Conservation (phyloP, 2,797 vertebrate species). For the Kryptolebias ocellatus region DNA sequence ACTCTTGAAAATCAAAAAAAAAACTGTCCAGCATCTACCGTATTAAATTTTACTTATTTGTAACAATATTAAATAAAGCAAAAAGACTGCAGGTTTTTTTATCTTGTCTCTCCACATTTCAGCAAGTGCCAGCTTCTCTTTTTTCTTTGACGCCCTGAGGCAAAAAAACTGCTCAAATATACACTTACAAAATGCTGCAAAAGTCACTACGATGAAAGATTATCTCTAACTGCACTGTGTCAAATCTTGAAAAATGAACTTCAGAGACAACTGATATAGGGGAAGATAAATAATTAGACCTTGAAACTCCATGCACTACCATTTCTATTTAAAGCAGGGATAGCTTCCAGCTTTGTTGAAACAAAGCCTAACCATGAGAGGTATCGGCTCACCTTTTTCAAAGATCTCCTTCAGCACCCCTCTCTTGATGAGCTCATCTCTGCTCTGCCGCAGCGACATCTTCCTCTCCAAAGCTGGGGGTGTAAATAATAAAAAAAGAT, state of each 20-base stretch:
- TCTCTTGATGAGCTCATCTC: conserved; percentile 97
- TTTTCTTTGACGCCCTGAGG: conserved; percentile 38
- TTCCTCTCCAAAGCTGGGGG: conserved; percentile 94
- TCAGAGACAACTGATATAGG: conserved; percentile 59
- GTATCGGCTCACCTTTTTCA: conserved; percentile 90
- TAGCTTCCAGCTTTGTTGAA: conserved; percentile 7
- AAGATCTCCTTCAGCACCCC: conserved; percentile 98
- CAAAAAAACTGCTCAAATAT: conserved; percentile 13
- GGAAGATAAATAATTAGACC: conserved; percentile 44
- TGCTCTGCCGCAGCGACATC: conserved; percentile 96
- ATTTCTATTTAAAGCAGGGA: conserved; percentile 12
- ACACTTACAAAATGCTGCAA: conserved; percentile 33
- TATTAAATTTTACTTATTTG: background rate
- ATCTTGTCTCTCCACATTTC: conserved; percentile 26
- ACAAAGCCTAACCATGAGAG: background rate
- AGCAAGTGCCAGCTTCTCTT: conserved; percentile 33
- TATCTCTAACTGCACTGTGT: conserved; percentile 46
- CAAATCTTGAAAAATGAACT: conserved; percentile 45
- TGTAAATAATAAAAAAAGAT: background rate
- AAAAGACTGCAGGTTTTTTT: background rate
- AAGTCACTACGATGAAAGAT: conserved; percentile 64
- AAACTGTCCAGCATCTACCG: conserved; percentile 1
- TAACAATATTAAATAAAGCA: background rate
- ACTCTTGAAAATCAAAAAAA: background rate
- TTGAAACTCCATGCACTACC: conserved; percentile 22